Base-by-base conservation (phyloP, 92 coral and sea anemone species). In the Desmophyllum pertusum region DNA sequence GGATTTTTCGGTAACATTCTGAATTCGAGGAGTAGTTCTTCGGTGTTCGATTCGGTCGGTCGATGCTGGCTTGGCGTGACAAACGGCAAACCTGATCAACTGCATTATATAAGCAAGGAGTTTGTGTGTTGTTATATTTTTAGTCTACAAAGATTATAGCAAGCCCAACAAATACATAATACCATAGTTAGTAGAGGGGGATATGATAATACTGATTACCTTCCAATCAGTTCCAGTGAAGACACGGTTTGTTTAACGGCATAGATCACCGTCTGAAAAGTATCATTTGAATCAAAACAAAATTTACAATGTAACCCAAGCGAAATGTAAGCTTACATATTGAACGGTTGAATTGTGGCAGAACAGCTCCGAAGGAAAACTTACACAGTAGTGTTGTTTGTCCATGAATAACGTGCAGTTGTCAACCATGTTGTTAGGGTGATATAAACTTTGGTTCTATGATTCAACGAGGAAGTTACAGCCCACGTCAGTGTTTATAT, bases 151-250 rank as follows among this genome's bases (percentile, higher is more conserved):
- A 25, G 31, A 63, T 18, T 63, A 10, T 50, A 3, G 18, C 55
- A 50, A 10, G 55, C 13, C 18, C 55, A 50, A 3, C 55, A 50
- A 13, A 21, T 13, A 21, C 13, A 50, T 50, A 50, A 50, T 50
- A 50, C 18, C 55, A 6, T 50, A n/a, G n/a, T n/a, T n/a, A n/a
- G n/a, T n/a, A n/a, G n/a, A n/a, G n/a, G n/a, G n/a, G 13, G 3
- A 50, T 13, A 10, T 6, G 13, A 13, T 50, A 50, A 50, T 13
- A 37, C 42, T 10, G 21, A 39, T 57, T 59, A 82, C 86, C 86
- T 82, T 57, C 79, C 86, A 33, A 72, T 31, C 21, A 82, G 86
- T 73, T 82, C 78, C 71, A 82, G 50, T n/a, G 86, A 55, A 25
- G 71, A 53, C 67, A 72, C 39, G 2, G 79, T 55, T 82, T 82